Base-by-base conservation (phyloP, 2,888 invertebrate species). In the Dasysyrphus tricinctus region DNA sequence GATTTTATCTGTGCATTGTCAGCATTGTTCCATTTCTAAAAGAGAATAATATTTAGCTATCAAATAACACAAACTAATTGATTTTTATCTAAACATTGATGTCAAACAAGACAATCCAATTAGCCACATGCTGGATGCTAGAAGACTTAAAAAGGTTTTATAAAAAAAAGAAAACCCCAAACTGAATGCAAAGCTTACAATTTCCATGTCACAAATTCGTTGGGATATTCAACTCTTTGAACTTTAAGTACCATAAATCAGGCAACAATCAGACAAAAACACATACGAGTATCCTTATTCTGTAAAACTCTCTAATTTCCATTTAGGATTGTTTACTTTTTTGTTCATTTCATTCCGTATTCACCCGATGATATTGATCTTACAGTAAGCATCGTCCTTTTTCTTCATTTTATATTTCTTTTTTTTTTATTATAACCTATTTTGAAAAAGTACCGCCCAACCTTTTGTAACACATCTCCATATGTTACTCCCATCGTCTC, bases 251-350 rank as follows among this genome's bases (percentile, higher is more conserved):
- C 61, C 70, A 76, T 76, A 70, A 81, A 72, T 81, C 80, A 81
- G 65, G 11, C 44, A 56, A 32, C 65, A 56, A 56, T 73, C 61
- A 56, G 65, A 54, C 69, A 54, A 75, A 75, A 70, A 65, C 39
- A n/a, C 14, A 49, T 70, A 37, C 19, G 3, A 8, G 24, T 39
- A 61, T 61, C 34, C 57, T 9, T 49, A 61, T 59, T 42, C 37
- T 63, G 39, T 24, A 49, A 54, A 24, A 29, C 47, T 47, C 16
- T 61, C 72, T 67, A 72, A 59, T 80, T 80, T 80, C 70, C 76
- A 84, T 84, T 73, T 61, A 16, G 65, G 72, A 74, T 70, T 85
- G 81, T 81, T 78, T 85, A 81, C 77, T 81, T 85, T 85, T 85
- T 69, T 74, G 70, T 67, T 78, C 85, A 85, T 85, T 85, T 81